Base-by-base conservation (phyloP, 2,797 vertebrate species). In the Sebastes taczanowskii region DNA sequence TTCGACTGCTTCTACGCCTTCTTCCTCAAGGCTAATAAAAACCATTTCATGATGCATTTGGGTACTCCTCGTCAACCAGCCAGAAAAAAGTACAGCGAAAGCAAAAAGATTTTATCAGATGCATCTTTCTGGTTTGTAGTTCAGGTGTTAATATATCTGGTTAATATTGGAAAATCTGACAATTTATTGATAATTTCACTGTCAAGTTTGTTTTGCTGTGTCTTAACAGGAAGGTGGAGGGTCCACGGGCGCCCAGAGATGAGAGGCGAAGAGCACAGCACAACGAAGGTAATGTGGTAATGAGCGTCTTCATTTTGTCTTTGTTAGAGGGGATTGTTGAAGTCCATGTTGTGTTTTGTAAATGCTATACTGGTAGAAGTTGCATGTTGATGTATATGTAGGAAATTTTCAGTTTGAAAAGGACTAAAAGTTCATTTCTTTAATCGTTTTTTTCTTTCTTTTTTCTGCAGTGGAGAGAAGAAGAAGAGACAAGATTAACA, bases 401-500 rank as follows among this genome's bases (percentile, higher is more conserved):
- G 2, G 20, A 20, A 11, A 32, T 58, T 67, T 20, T 65, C 25
- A 29, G 14, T 32, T 22, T 23, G 2, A 56, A n/a, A 25, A 2
- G n/a, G 14, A 11, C 20, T 29, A 5, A 14, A 8, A 11, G 10
- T 35, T 38, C 0, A 38, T 38, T 22, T 14, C 6, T 63, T 63
- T 18, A 11, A 23, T 13, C 2, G 34, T 52, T 20, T 30, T 14
- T 22, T 35, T 25, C 1, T 38, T 10, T 32, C 1, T 23, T 94
- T 38, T 96, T 10, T 77, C 52, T 80, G 18, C 90, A 97, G 97
- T 98, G 88, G 97, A 98, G 91, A 95, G 97, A 94, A 94, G 97
- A 84, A 89, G 97, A 86, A 93, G 97, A 93, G 97, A 98, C 94
- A 98, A 98, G 91, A 98, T 98, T 73, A 98, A 98, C 93, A 98